phyloP scores from a whole-genome alignment of 2,113 vertebrate genomes.

The Lasiurus borealis region DNA sequence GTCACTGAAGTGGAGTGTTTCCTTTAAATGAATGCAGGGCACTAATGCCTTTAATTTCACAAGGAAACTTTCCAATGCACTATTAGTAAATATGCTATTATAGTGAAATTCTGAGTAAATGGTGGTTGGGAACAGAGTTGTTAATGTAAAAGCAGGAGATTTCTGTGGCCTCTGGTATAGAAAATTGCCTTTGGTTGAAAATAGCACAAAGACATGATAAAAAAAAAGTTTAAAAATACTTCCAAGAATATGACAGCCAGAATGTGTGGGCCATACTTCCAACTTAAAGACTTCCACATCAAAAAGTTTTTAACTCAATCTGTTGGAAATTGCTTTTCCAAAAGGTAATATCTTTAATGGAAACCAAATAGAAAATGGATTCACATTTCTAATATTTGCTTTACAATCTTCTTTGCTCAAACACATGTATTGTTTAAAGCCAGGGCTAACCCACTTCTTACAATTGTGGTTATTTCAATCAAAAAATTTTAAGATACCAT shows the following conservation, averaged over 20 bases:
- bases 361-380: constrained; percentile 49
- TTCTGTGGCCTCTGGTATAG: neutral
- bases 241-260: neutral
- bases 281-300: neutral
- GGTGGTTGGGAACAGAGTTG: neutral
- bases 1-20: constrained; percentile 28
- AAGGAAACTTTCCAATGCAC: neutral
- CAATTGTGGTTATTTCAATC: neutral
- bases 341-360: constrained; percentile 24
- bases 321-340: constrained; percentile 8
- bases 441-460: neutral
- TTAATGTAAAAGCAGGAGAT: neutral
- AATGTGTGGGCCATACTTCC: neutral
- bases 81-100: constrained; percentile 28
- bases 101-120: constrained; percentile 14
- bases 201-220: neutral
- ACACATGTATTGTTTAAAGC: neutral
- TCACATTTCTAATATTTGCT: constrained; percentile 8
- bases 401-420: constrained; percentile 15
- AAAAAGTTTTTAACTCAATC: constrained; percentile 40
- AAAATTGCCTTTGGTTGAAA: constrained; percentile 11
- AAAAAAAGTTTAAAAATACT: constrained; percentile 34
- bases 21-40: neutral
- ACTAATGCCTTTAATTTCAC: constrained; percentile 40
- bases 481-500: neutral